Conservation (phyloP, 2,797 vertebrate species). For the Poeciliopsis presidionis region DNA sequence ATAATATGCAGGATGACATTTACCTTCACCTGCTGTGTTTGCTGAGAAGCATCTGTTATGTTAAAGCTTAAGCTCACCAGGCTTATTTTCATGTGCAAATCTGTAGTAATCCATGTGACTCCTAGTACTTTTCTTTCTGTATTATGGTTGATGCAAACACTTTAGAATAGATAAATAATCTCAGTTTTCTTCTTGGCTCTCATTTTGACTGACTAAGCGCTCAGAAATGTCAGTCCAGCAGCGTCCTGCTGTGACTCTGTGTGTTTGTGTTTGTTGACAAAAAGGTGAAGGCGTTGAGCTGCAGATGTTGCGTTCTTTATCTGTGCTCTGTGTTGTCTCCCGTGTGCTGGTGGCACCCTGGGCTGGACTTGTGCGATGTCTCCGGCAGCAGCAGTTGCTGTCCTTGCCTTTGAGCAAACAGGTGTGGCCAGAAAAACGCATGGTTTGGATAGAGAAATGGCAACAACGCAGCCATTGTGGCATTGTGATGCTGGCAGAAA, state of each 20-base stretch:
- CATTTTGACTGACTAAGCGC: slow-evolving; percentile 12
- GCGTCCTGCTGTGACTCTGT: slow-evolving; percentile 13
- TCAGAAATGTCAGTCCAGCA: slow-evolving; percentile 13
- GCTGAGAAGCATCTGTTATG: slow-evolving; percentile 22
- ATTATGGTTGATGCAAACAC: slow-evolving; percentile 19
- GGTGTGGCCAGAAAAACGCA: slow-evolving; percentile 67
- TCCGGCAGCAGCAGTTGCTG: slow-evolving; percentile 42
- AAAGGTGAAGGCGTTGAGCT: slow-evolving; percentile 18
- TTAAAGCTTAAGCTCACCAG: slow-evolving; percentile 18
- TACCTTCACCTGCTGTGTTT: slow-evolving; percentile 14
- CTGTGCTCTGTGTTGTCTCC: slow-evolving; percentile 75
- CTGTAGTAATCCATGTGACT: slow-evolving; percentile 23
- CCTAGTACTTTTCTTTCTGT: background rate
- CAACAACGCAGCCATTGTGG: slow-evolving; percentile 14
- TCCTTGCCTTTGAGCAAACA: slow-evolving; percentile 57
- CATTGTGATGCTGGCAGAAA: slow-evolving; percentile 51
- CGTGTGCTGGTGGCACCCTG: slow-evolving; percentile 64
- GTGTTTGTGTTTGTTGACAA: slow-evolving; percentile 31
- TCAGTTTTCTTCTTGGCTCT: background rate
- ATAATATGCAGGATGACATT: background rate
- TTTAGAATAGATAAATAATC: background rate
- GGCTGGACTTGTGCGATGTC: slow-evolving; percentile 63
- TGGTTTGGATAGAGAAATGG: slow-evolving; percentile 44
- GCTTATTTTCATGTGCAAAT: slow-evolving; percentile 8
- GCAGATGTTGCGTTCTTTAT: slow-evolving; percentile 54